Conservation (phyloP, 2,113 vertebrate species). For the Athene cunicularia region DNA sequence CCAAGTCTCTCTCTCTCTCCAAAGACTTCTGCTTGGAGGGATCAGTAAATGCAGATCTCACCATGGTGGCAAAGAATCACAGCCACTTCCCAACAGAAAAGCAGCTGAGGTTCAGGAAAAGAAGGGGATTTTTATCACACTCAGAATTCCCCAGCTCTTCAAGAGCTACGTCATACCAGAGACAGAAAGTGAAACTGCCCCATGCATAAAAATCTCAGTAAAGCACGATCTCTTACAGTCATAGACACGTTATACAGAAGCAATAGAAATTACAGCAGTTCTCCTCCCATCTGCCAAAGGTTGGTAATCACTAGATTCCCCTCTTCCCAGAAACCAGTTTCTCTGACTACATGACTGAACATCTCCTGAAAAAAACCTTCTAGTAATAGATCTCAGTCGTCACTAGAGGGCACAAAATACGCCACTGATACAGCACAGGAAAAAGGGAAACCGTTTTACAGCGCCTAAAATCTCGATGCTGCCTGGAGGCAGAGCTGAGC, state of each 20-base stretch:
- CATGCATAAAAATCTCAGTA: background rate
- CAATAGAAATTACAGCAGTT: background rate
- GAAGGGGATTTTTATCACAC: background rate
- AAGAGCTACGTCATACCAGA: background rate
- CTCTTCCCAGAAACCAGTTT: background rate
- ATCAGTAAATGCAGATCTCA: background rate
- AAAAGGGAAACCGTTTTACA: background rate
- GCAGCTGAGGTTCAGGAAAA: background rate
- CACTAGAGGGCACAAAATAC: slow-evolving; percentile 35
- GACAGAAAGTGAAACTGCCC: background rate
- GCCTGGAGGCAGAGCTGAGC: background rate
- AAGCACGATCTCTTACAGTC: background rate
- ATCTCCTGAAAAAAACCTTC: background rate
- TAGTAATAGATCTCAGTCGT: background rate
- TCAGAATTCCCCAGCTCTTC: background rate
- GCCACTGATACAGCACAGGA: background rate
- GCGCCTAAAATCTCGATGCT: background rate
- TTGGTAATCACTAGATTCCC: background rate
- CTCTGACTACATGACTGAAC: rapidly evolving
- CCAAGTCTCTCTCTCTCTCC: background rate
- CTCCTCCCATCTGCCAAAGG: background rate
- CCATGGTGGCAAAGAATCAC: background rate
- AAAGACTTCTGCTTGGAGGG: background rate
- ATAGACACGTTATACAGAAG: background rate
- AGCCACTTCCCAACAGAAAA: background rate